phyloP scores from a whole-genome alignment of 2,797 vertebrate genomes.

The Lepidocolaptes lacrymiger region DNA sequence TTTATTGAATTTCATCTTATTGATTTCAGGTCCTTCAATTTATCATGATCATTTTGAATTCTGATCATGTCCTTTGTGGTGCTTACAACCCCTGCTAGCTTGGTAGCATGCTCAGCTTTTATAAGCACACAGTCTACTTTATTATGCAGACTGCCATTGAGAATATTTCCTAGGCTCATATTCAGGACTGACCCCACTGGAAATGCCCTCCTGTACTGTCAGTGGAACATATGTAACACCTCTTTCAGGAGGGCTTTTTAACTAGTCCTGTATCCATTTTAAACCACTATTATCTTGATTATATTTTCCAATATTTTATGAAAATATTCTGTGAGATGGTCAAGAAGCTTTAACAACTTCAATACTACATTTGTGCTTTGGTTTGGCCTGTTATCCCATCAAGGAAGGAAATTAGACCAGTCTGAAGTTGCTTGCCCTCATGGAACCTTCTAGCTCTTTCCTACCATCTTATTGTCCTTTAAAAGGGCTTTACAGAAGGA shows the following conservation, averaged over 20 bases:
- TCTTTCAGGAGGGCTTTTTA: background rate
- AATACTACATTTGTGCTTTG: background rate
- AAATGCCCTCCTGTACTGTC: background rate
- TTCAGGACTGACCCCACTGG: background rate
- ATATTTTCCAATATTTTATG: background rate
- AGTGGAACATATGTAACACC: background rate
- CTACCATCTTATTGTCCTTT: background rate
- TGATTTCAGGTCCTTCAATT: conserved; percentile 52
- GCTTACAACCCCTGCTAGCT: background rate
- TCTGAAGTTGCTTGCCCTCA: background rate
- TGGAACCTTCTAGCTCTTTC: background rate
- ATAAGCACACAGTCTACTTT: background rate
- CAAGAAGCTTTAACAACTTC: background rate
- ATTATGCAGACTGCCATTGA: background rate
- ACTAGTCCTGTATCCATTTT: background rate
- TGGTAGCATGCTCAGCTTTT: background rate
- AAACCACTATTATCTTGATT: background rate
- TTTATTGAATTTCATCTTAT: conserved; percentile 57
- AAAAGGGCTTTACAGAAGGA: background rate
- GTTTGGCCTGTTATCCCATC: background rate
- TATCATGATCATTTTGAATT: conserved; percentile 48
- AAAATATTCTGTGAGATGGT: background rate
- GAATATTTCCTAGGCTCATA: background rate
- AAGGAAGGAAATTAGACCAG: background rate
- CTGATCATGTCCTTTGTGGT: background rate